Percentiles rank a stretch among this genome's conserved stretches.
These are phyloP conservation scores for Gasterosteus nipponicus DNA, from an alignment of 2,113 vertebrate species.

Conservation along the genomic window DNA sequence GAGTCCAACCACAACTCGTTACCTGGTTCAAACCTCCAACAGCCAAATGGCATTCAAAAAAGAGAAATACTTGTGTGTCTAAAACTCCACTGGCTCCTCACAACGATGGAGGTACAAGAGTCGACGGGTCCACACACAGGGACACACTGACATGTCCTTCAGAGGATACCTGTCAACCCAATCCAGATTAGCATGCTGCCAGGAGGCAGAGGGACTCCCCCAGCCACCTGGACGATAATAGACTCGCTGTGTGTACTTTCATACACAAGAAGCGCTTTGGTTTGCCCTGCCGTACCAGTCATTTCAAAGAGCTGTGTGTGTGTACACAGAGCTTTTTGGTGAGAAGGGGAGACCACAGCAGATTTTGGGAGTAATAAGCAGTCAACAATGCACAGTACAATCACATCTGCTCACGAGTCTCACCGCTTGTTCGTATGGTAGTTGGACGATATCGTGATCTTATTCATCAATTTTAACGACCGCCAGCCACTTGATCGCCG, in stretches of 20 bases:
- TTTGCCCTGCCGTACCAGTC: conserved; percentile 28
- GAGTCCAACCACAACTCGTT: not conserved
- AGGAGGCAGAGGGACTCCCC: conserved; percentile 41
- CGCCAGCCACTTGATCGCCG: conserved; percentile 1
- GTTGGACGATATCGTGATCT: not conserved
- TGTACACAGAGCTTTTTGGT: conserved; percentile 24
- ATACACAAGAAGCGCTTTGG: conserved; percentile 59
- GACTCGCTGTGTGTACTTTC: conserved; percentile 49
- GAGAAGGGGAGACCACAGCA: not conserved
- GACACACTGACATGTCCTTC: conserved; percentile 46
- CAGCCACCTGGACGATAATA: conserved; percentile 67
- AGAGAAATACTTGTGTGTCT: too few species aligned
- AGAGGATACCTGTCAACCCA: conserved; percentile 64
- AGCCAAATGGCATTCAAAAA: not conserved
- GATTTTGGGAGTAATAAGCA: conserved; percentile 19
- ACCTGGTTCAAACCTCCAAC: not conserved
- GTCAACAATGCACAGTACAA: not conserved
- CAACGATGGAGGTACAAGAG: conserved; percentile 10
- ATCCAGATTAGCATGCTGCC: conserved; percentile 61
- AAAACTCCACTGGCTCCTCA: not conserved
- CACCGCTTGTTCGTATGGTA: not conserved
- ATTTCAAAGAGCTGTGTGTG: conserved; percentile 23
- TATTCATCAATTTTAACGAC: conserved; percentile 15
- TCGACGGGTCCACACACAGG: not conserved
- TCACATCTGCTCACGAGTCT: conserved; percentile 9